Evolutionary conservation across 2,797 vertebrate species (phyloP).

Genomic region (Sphenodon punctatus): DNA sequence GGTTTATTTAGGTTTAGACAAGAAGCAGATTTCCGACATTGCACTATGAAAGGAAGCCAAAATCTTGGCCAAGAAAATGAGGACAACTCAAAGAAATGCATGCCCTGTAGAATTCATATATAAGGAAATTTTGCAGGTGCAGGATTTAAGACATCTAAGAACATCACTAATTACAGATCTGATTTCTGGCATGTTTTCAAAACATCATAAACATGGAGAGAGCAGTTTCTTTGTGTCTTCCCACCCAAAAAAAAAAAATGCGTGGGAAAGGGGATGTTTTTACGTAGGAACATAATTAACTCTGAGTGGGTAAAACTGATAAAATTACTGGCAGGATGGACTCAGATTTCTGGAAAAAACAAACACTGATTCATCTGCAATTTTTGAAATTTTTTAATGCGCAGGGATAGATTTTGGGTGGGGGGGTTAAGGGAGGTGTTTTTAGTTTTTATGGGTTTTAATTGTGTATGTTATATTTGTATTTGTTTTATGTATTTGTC

Average conservation of each 20-base stretch:
- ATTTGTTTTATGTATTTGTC: too few relatives aligned
- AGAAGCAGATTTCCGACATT: constrained; percentile 1
- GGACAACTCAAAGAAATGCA: constrained; percentile 12
- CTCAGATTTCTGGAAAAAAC: constrained; percentile 16
- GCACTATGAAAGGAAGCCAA: constrained; percentile 1
- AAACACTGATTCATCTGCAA: neutral
- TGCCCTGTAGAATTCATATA: neutral
- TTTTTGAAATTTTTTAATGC: constrained; percentile 4
- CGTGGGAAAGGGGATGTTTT: neutral
- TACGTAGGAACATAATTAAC: neutral
- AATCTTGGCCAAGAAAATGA: constrained; percentile 13
- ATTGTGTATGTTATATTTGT: too few relatives aligned
- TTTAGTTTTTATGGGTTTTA: too few relatives aligned
- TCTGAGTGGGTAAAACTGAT: neutral
- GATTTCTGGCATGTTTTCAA: constrained; percentile 32
- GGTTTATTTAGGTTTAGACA: neutral
- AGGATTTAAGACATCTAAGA: constrained; percentile 29
- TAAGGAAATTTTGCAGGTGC: constrained; percentile 39
- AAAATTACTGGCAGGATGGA: neutral
- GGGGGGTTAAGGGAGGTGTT: too few relatives aligned
- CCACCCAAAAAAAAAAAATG: neutral
- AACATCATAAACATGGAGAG: neutral
- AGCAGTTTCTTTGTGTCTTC: neutral
- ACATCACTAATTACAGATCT: constrained; percentile 21
- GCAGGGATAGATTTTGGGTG: too few relatives aligned